These are phyloP conservation scores for Sycon ciliatum DNA, from an alignment of 37 sponge, comb jelly and placozoan species.

Conservation along the genomic window DNA sequence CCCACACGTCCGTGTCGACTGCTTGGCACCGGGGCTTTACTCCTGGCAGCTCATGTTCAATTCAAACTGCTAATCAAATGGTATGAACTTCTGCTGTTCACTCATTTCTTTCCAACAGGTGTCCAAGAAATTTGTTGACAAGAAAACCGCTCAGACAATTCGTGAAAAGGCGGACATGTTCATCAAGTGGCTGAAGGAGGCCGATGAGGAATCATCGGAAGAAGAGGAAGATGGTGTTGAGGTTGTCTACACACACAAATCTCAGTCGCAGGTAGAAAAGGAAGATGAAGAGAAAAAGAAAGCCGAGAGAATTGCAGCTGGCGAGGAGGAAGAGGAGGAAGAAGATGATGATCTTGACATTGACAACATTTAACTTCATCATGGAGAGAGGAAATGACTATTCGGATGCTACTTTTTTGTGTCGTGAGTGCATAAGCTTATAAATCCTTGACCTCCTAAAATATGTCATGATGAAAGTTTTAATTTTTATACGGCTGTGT, in stretches of 20 bases:
- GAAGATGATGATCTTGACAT: constrained; percentile 37
- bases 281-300: background rate
- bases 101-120: constrained; percentile 40
- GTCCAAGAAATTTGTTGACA: constrained; percentile 64
- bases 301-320: background rate
- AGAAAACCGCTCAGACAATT: constrained; percentile 54
- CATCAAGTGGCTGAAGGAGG: constrained; percentile 79
- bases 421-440: no score
- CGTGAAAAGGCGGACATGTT: constrained; percentile 72
- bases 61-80: no score
- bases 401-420: no score
- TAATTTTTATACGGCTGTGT: no score
- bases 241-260: constrained; percentile 25
- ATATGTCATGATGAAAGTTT: no score
- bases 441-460: no score
- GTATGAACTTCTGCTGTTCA: no score
- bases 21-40: background rate
- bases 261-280: background rate
- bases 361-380: constrained; percentile 39
- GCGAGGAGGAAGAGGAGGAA: constrained; percentile 26
- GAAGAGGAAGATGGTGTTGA: constrained; percentile 65
- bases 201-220: constrained; percentile 76
- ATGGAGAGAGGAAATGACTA: no score
- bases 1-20: background rate
- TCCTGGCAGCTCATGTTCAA: background rate